Base-by-base conservation (phyloP, 2,888 invertebrate genomes). In the Nesidiocoris tenuis region DNA sequence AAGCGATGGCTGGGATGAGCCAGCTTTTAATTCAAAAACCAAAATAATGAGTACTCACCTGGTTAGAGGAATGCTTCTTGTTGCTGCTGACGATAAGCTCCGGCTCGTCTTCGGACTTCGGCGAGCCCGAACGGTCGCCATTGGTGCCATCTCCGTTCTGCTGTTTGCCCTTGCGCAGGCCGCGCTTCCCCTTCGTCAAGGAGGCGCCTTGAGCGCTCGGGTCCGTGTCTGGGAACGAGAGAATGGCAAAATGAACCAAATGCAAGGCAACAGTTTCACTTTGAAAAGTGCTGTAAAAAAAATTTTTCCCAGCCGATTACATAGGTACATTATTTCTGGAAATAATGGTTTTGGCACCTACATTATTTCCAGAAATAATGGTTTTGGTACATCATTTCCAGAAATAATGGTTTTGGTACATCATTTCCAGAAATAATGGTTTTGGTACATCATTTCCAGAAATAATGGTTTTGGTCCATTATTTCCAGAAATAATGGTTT, bases 151-250 rank as follows among this genome's bases (percentile, higher is more conserved):
- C 85, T 2, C 85, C 86, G 77, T 86, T 85, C 12, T 86, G 84
- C 81, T 88, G 88, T 84, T 91, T 91, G 78, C 89, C 82, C 79
- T 89, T 92, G 80, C 92, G 90, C 85, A 90, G 94, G 82, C 90
- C 90, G 82, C 87, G 86, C 84, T 92, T 94, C 65, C 94, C 94
- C 83, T 95, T 94, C 74, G 95, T 95, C 80, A 94, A 85, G 0
- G 95, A 94, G 12, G 94, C 92, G 54, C 95, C 95, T 85, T 91
- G 90, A 0, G 89, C 87, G 78, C 90, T 89, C 22, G 91, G 92
- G 84, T 92, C 91, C 77, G 86, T 81, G 80, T 83, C 84, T 83
- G 79, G 1, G 79, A n/a, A 59, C 23, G 54, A 63, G 22, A 19
- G 19, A 59, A 18, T 59, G 7, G 5, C 16, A 19, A 22, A 64